Evolutionary conservation across 1,140 invertebrate genomes (phyloP).

Genomic region (Solenopsis invicta): DNA sequence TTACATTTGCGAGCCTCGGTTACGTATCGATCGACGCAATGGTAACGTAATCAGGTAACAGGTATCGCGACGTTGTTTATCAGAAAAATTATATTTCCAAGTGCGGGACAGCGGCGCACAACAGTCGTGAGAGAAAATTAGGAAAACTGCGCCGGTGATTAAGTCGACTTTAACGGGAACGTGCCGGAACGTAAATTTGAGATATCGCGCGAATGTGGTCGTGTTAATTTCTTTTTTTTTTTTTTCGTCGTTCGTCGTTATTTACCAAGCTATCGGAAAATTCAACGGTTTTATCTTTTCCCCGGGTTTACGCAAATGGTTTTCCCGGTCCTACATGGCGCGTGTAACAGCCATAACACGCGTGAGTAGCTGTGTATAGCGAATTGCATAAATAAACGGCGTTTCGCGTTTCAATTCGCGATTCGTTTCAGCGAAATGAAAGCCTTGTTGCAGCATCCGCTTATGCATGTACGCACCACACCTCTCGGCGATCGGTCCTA

Average conservation of each 20-base stretch:
- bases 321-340: conserved; percentile 44
- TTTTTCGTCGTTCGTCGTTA: conserved; percentile 28
- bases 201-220: conserved; percentile 39
- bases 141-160: conserved; percentile 20
- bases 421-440: not conserved
- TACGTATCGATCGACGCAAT: not conserved
- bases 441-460: not conserved
- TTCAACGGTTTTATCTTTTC: conserved; percentile 48
- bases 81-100: conserved; percentile 30
- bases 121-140: conserved; percentile 29
- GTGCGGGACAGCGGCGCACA: not conserved
- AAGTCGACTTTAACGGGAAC: conserved; percentile 46
- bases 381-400: conserved; percentile 58
- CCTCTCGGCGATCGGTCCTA: not conserved
- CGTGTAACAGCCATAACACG: conserved; percentile 49
- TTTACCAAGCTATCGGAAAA: conserved; percentile 61
- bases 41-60: conserved; percentile 6
- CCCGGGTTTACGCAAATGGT: conserved; percentile 29
- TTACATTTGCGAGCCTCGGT: not conserved
- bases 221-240: conserved; percentile 32
- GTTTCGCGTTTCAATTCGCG: conserved; percentile 49
- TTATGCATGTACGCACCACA: not conserved
- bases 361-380: conserved; percentile 2
- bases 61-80: not conserved
- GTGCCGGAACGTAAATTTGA: conserved; percentile 49